Conservation (phyloP, 2,113 vertebrate genomes). For the Bos taurus region DNA sequence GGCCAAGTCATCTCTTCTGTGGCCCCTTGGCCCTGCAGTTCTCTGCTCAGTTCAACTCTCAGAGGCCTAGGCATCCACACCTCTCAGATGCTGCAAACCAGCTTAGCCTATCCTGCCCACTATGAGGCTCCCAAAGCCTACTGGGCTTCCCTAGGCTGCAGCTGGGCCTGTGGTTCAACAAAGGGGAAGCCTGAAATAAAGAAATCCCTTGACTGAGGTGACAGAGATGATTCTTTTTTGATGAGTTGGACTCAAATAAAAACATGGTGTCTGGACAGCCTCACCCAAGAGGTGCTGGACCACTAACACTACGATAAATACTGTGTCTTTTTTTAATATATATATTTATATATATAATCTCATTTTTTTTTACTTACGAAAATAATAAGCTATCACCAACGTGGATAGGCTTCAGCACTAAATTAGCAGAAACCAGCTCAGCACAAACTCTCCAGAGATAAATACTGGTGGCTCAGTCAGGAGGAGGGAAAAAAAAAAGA, state of each 20-base stretch:
- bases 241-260: slow-evolving; percentile 79
- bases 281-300: slow-evolving; percentile 76
- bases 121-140: neutral
- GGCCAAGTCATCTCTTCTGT: neutral
- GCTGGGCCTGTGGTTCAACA: slow-evolving; percentile 51
- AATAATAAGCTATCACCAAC: slow-evolving; percentile 82
- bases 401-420: slow-evolving; percentile 80
- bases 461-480: slow-evolving; percentile 82
- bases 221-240: slow-evolving; percentile 79
- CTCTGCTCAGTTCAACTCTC: neutral
- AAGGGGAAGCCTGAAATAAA: slow-evolving; percentile 71
- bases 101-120: neutral
- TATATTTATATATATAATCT: slow-evolving; percentile 69
- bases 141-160: neutral
- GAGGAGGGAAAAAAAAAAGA: slow-evolving; percentile 71
- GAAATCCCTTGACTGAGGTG: slow-evolving; percentile 73
- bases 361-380: slow-evolving; percentile 73
- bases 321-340: slow-evolving; percentile 69
- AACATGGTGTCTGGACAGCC: slow-evolving; percentile 74
- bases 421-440: slow-evolving; percentile 85
- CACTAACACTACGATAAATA: slow-evolving; percentile 78
- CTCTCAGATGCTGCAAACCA: slow-evolving; percentile 30
- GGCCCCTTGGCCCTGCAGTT: slow-evolving; percentile 9
- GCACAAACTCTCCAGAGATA: slow-evolving; percentile 83
- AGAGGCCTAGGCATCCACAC: neutral